Conservation (phyloP, 2,797 vertebrate species). For the Synanceia verrucosa region DNA sequence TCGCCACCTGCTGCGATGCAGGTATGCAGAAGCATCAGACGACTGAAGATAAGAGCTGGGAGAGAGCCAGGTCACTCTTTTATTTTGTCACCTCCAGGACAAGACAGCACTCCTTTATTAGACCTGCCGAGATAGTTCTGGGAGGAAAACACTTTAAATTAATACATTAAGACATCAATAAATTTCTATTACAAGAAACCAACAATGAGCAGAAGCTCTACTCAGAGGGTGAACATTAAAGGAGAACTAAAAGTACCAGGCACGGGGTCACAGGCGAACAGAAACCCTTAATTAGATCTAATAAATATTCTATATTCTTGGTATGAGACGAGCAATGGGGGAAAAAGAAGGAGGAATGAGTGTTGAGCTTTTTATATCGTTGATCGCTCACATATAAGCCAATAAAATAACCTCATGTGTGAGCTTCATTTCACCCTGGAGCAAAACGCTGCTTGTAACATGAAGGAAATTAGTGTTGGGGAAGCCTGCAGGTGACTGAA, state of each 20-base stretch:
- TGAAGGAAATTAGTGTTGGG: conserved; percentile 29
- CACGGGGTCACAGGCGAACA: conserved; percentile 1
- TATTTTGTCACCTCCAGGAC: conserved; percentile 18
- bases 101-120: conserved; percentile 5
- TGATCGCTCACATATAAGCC: neutral
- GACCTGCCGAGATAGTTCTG: neutral
- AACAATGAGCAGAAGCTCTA: neutral
- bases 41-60: conserved; percentile 23
- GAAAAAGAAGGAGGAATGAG: neutral
- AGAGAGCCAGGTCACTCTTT: conserved; percentile 54
- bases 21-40: conserved; percentile 35
- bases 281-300: conserved; percentile 12
- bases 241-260: neutral
- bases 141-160: neutral
- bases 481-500: conserved; percentile 18
- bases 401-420: conserved; percentile 21
- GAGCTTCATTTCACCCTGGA: conserved; percentile 35
- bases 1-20: conserved; percentile 44
- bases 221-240: neutral
- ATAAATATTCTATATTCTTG: neutral
- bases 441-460: conserved; percentile 37
- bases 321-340: neutral
- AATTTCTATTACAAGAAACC: neutral
- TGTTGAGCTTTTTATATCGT: conserved; percentile 3
- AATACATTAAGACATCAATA: too few species aligned